Base-by-base conservation (phyloP, 2,113 vertebrate genomes). In the Colius striatus region DNA sequence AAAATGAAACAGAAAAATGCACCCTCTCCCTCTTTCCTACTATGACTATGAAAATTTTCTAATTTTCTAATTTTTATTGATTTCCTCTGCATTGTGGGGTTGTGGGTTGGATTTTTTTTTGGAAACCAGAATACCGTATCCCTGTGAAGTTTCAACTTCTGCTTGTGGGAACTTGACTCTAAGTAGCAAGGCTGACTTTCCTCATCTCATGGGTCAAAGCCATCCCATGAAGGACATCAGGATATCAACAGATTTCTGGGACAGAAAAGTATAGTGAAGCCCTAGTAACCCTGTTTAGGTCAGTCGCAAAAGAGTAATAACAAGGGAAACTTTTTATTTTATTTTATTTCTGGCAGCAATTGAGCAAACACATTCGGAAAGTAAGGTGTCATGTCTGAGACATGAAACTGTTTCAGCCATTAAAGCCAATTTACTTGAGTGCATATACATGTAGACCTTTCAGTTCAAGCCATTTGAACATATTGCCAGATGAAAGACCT, bases 131-230 rank as follows among this genome's bases (percentile, higher is more conserved):
- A 72, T 74, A 74, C 18, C 50, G 51, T 4, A 90, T 19, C 13
- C 30, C 50, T 84, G 41, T 66, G 79, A 88, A 93, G 84, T 86
- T 71, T 12, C 3, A 87, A 81, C 53, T 88, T 78, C 20, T 75
- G 91, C 73, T 92, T 91, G 50, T 93, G 94, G 57, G 92, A 95
- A 94, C 67, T 36, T 83, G 73, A 80, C 79, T 89, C 90, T 43
- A 43, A 84, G 27, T 72, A 85, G 12, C 26, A 75, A 45, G 47
- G 15, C 23, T 34, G n/a, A 66, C 57, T 84, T 80, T 51, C 45
- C 22, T 93, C 19, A 81, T 89, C 54, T 84, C 27, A 18, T 66
- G 72, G 9, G 68, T 77, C 36, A 70, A 80, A 85, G 67, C 43
- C 45, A 84, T 66, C 22, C 58, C 48, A n/a, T 2, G 2, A 83